A percentile compares a stretch with the other conserved stretches of the same genome.
Conservation (phyloP, 2,888 invertebrate species). For the Yponomeuta cagnagella region DNA sequence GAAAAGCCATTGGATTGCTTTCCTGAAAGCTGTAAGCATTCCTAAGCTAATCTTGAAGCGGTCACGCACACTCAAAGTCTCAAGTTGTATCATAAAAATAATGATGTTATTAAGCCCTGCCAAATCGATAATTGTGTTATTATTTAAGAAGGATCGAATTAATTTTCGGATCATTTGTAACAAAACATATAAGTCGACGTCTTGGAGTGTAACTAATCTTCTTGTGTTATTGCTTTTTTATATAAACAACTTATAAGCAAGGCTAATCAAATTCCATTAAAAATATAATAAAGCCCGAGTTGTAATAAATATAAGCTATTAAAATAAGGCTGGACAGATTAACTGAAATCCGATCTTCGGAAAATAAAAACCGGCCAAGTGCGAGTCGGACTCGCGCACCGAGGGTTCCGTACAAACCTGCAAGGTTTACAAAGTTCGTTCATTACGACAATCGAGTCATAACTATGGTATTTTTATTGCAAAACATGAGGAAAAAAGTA, state of each 20-base stretch:
- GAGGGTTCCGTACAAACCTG: too few species aligned
- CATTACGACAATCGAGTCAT: too few species aligned
- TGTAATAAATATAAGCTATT: background rate
- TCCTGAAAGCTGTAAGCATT: too few species aligned
- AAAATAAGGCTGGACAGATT: background rate
- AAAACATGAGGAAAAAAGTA: too few species aligned
- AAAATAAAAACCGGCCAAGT: background rate
- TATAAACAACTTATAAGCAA: background rate
- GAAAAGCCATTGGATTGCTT: too few species aligned
- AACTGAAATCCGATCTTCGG: background rate
- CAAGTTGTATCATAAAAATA: slow-evolving; percentile 15
- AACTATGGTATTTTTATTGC: too few species aligned
- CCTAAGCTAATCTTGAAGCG: background rate
- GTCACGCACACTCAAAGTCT: background rate
- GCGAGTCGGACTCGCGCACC: too few species aligned
- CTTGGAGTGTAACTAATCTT: slow-evolving; percentile 57
- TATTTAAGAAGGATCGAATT: slow-evolving; percentile 48
- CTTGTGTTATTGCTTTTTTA: slow-evolving; percentile 2
- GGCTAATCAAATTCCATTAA: background rate
- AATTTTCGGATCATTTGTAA: slow-evolving; percentile 65
- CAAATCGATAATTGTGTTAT: slow-evolving; percentile 69
- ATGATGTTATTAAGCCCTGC: slow-evolving; percentile 59
- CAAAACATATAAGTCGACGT: slow-evolving; percentile 32
- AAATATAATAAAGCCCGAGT: background rate
- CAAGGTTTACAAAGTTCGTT: too few species aligned